Base-by-base conservation (phyloP, 2,888 invertebrate genomes). In the Tachystola acroxantha region DNA sequence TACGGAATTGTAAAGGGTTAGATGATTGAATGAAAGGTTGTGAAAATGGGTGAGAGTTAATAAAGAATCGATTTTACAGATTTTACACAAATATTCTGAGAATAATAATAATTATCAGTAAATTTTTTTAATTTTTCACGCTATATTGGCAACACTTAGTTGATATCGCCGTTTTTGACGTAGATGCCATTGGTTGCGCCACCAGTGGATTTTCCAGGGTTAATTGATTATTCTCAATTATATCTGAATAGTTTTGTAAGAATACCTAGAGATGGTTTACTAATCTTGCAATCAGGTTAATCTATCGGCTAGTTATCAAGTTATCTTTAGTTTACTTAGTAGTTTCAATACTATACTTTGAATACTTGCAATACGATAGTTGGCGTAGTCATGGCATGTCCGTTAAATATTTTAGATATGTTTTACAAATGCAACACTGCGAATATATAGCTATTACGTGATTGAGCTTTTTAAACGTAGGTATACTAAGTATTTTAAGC, bases 401-500 rank as follows among this genome's bases (percentile, higher is more conserved):
- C 16, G 3, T 16, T 16, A 16, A n/a, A n/a, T n/a, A n/a, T n/a
- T n/a, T n/a, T n/a, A n/a, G n/a, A n/a, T n/a, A n/a, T n/a, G n/a
- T 45, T 64, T 53, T 57, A 60, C 61, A 64, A 56, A 57, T 46
- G 57, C 61, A 57, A 65, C 63, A 64, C 60, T 64, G 57, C 57
- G 48, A 57, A 54, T 53, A 52, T 16, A n/a, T 57, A 50, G 42
- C 53, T 46, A 39, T 43, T 58, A 60, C 60, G 61, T 65, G 64
- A 69, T 67, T 58, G 68, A 70, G 73, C 73, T 75, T 74, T 38
- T 60, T 59, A 57, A 46, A 53, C 47, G 49, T 59, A 58, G 47
- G 51, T 43, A 25, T 13, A 6, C 7, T 22, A 11, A 35, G 14
- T 29, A 24, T 43, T 48, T 49, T 57, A 52, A 50, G 62, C 51